Conservation (phyloP, 2,113 vertebrate genomes). For the Pleuronectes platessa region DNA sequence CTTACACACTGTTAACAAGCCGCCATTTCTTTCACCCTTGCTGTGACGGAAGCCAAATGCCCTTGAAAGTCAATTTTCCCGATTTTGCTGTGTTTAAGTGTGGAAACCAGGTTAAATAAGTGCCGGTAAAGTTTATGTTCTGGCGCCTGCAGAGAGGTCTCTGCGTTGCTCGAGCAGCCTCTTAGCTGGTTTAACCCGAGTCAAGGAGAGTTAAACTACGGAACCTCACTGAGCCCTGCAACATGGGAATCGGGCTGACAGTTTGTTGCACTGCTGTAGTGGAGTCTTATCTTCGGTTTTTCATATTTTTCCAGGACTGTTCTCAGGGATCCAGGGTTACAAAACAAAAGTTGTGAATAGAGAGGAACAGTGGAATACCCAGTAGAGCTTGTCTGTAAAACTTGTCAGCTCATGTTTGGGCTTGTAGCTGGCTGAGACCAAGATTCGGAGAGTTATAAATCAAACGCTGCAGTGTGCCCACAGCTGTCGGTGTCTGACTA, state of each 20-base stretch:
- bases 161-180: conserved; percentile 19
- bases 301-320: conserved; percentile 23
- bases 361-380: conserved; percentile 10
- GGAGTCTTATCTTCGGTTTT: conserved; percentile 20
- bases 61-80: conserved; percentile 8
- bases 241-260: conserved; percentile 26
- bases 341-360: conserved; percentile 20
- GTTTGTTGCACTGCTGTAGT: conserved; percentile 30
- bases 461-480: conserved; percentile 2
- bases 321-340: conserved; percentile 3
- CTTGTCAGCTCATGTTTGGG: conserved; percentile 4
- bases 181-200: conserved; percentile 36
- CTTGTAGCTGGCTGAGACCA: conserved; percentile 5
- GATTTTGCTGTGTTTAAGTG: conserved; percentile 4
- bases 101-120: conserved; percentile 16
- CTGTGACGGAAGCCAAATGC: conserved; percentile 9
- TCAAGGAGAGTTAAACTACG: conserved; percentile 38
- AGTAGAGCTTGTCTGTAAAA: conserved; percentile 25
- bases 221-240: conserved; percentile 9
- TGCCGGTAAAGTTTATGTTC: conserved; percentile 17
- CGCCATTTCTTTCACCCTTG: neutral
- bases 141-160: conserved; percentile 20
- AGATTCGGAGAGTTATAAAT: neutral
- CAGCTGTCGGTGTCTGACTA: neutral
- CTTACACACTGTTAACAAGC: conserved; percentile 39